Conservation (phyloP, 2,888 invertebrate species). For the Rhagium mordax region DNA sequence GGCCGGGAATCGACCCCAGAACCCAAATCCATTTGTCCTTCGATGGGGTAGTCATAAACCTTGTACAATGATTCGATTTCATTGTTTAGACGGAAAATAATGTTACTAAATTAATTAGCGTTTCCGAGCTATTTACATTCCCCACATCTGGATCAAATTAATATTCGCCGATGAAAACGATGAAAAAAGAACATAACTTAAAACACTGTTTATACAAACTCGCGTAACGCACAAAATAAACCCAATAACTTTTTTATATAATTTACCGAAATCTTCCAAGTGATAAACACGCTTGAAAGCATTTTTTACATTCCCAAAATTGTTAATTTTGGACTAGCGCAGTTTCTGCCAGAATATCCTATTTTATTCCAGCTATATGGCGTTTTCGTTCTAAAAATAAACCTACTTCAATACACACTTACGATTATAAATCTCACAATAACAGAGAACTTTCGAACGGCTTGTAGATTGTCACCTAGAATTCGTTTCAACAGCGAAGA, state of each 20-base stretch:
- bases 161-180: constrained; percentile 1
- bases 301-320: constrained; percentile 8
- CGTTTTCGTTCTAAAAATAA: constrained; percentile 16
- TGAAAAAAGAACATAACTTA: background rate
- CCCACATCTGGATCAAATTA: constrained; percentile 1
- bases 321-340: constrained; percentile 3
- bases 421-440: background rate
- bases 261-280: background rate
- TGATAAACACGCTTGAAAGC: constrained; percentile 5
- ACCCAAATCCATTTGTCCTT: no score
- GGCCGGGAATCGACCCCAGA: no score
- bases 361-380: background rate
- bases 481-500: background rate
- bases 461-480: constrained; percentile 20
- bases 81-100: background rate
- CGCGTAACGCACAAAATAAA: constrained; percentile 1
- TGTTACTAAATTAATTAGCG: background rate
- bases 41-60: background rate
- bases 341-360: background rate
- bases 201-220: background rate
- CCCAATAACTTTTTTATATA: constrained; percentile 2
- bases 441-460: constrained; percentile 3
- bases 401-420: background rate
- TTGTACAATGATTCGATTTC: background rate
- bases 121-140: background rate